Evolutionary conservation across 2,797 vertebrate species (phyloP).

Genomic region (Acrossocheilus fasciatus): DNA sequence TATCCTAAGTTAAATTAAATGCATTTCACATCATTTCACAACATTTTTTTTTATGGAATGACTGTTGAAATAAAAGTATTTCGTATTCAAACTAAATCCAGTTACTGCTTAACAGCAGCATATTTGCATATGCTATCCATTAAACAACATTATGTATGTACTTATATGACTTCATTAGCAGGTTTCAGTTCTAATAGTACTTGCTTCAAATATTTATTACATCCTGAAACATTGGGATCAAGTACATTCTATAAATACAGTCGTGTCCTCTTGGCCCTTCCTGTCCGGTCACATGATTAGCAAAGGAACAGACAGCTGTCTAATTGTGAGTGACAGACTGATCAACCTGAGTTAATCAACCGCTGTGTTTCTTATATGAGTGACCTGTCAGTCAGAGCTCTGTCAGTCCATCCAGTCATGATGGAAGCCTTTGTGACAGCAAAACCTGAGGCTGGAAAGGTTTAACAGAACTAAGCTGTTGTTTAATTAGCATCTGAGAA

Average conservation of each 20-base stretch:
- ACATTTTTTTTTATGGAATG: background rate
- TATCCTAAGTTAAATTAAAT: background rate
- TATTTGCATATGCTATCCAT: background rate
- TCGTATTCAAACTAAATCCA: background rate
- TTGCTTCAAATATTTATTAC: background rate
- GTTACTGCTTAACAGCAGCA: background rate
- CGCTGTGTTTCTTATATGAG: constrained; percentile 42
- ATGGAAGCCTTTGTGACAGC: background rate
- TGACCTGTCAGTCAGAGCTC: constrained; percentile 43
- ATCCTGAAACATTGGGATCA: background rate
- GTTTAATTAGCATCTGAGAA: background rate
- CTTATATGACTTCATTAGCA: background rate
- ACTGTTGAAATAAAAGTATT: background rate
- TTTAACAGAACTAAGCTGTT: background rate
- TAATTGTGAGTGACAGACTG: constrained; percentile 59
- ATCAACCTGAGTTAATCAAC: constrained; percentile 58
- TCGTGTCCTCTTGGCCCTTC: constrained; percentile 11
- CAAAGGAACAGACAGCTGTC: constrained; percentile 37
- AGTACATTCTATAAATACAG: background rate
- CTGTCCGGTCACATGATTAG: constrained; percentile 27
- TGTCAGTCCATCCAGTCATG: background rate
- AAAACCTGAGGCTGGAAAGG: background rate
- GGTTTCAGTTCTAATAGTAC: background rate
- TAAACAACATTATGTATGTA: background rate
- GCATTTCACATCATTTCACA: background rate